Evolutionary conservation across 2,113 vertebrate species (phyloP).

Genomic region (Abramis brama): DNA sequence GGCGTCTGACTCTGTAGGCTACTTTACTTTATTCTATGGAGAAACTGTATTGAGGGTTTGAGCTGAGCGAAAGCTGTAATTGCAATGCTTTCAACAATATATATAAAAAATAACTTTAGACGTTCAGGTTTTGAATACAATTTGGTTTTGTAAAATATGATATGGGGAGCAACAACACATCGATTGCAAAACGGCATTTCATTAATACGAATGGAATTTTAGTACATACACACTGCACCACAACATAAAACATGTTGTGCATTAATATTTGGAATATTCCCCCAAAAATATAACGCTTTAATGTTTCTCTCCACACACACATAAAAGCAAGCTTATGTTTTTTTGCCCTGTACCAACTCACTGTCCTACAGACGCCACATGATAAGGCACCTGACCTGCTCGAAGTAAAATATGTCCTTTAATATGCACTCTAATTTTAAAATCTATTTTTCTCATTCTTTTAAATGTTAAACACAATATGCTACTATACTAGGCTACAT

Average conservation of each 20-base stretch:
- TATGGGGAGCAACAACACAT: neutral
- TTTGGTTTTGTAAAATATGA: neutral
- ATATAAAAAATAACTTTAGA: neutral
- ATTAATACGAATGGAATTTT: neutral
- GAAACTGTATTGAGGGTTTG: neutral
- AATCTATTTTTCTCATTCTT: neutral
- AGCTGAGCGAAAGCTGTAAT: neutral
- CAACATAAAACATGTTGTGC: neutral
- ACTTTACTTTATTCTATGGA: neutral
- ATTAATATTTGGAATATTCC: neutral
- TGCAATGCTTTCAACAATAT: neutral
- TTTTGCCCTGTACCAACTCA: constrained; percentile 34
- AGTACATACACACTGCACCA: no score
- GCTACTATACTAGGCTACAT: neutral
- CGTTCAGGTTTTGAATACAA: neutral
- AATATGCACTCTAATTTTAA: neutral
- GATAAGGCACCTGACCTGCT: constrained; percentile 10
- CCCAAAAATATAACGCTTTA: no score
- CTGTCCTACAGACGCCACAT: constrained; percentile 28
- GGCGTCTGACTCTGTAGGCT: neutral
- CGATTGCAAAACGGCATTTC: neutral
- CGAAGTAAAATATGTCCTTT: neutral
- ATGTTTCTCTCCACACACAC: neutral
- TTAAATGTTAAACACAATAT: neutral
- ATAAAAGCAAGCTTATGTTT: constrained; percentile 18